phyloP scores from a whole-genome alignment of 2,888 invertebrate genomes.

The Lochmaea crataegi region DNA sequence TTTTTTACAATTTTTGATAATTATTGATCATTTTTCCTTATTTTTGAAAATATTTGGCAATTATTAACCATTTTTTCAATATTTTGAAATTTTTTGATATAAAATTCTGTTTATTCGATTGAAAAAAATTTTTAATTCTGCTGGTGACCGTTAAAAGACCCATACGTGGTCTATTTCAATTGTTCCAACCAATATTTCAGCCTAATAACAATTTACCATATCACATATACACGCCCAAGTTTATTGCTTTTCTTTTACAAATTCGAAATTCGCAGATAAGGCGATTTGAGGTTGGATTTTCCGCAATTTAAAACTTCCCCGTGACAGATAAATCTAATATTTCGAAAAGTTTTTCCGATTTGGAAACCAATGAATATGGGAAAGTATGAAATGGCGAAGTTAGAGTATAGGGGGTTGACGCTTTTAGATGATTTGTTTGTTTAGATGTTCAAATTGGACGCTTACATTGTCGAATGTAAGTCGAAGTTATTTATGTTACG shows the following conservation, averaged over 20 bases:
- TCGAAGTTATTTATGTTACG: slow-evolving; percentile 13
- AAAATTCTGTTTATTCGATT: too few relatives aligned
- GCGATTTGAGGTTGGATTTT: slow-evolving; percentile 34
- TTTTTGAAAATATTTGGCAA: too few relatives aligned
- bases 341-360: slow-evolving; percentile 38
- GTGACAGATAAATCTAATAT: slow-evolving; percentile 41
- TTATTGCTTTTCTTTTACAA: slow-evolving; percentile 18
- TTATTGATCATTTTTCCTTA: too few relatives aligned
- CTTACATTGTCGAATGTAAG: slow-evolving; percentile 18
- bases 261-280: slow-evolving; percentile 24
- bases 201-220: slow-evolving; percentile 13
- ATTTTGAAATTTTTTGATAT: too few relatives aligned
- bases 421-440: slow-evolving; percentile 45
- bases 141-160: too few relatives aligned
- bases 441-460: slow-evolving; percentile 36
- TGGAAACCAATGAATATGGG: slow-evolving; percentile 35
- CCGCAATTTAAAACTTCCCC: slow-evolving; percentile 34
- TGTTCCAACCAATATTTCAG: background rate
- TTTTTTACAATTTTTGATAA: too few relatives aligned
- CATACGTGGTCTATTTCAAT: background rate
- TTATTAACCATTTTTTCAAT: too few relatives aligned
- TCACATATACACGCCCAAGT: slow-evolving; percentile 14
- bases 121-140: too few relatives aligned
- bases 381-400: slow-evolving; percentile 15
- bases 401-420: slow-evolving; percentile 19